Evolutionary conservation across 2,113 vertebrate species (phyloP).

Genomic region (Oncorhynchus nerka): DNA sequence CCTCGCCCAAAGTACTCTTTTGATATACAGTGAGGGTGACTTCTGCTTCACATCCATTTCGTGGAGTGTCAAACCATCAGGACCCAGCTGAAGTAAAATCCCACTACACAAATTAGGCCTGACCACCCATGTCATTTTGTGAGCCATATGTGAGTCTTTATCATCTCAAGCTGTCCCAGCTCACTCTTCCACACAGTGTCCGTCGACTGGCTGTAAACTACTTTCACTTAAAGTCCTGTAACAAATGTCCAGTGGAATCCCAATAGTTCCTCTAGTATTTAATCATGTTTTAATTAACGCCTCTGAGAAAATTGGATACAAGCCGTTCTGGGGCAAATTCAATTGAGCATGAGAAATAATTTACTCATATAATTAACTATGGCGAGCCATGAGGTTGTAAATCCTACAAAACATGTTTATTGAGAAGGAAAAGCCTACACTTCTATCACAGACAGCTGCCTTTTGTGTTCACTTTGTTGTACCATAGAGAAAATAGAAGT

Average conservation of each 20-base stretch:
- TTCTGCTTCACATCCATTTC: slow-evolving; percentile 10
- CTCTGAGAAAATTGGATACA: slow-evolving; percentile 35
- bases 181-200: slow-evolving; percentile 10
- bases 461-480: neutral
- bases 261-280: slow-evolving; percentile 27
- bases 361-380: slow-evolving; percentile 37
- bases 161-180: slow-evolving; percentile 23
- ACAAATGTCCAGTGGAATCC: slow-evolving; percentile 30
- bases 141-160: slow-evolving; percentile 33
- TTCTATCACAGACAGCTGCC: slow-evolving; percentile 13
- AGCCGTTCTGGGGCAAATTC: slow-evolving; percentile 19
- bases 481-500: too few species aligned
- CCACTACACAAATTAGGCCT: slow-evolving; percentile 5
- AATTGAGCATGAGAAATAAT: slow-evolving; percentile 30
- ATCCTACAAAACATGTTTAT: slow-evolving; percentile 34
- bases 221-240: slow-evolving; percentile 25
- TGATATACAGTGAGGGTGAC: neutral
- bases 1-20: neutral
- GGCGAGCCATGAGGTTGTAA: slow-evolving; percentile 21
- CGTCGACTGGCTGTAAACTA: slow-evolving; percentile 30
- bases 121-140: slow-evolving; percentile 31
- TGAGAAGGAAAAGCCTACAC: slow-evolving; percentile 12
- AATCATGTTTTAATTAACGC: slow-evolving; percentile 34
- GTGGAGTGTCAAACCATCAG: neutral
- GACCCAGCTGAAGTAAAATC: slow-evolving; percentile 2